Evolutionary conservation across 1,140 invertebrate genomes (phyloP).

Genomic region (Latrodectus geometricus): DNA sequence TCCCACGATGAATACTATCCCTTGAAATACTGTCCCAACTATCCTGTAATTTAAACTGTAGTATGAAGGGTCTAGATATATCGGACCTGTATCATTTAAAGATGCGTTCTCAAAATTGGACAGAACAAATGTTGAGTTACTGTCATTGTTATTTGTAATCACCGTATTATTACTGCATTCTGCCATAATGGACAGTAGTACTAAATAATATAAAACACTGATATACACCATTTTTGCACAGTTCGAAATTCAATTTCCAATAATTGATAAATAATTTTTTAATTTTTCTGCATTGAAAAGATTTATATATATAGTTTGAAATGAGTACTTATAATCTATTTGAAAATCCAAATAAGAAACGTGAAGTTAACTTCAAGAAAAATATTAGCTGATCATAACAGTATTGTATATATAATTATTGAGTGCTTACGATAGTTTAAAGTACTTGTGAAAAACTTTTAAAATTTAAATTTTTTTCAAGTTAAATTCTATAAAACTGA

Average conservation of each 20-base stretch:
- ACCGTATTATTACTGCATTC: constrained; percentile 15
- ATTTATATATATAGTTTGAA: neutral
- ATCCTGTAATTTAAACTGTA: constrained; percentile 72
- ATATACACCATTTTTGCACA: neutral
- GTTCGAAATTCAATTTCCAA: neutral
- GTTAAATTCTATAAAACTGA: too few species aligned
- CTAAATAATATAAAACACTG: neutral
- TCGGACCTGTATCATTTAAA: constrained; percentile 28
- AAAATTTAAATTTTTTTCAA: too few species aligned
- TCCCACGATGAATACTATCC: constrained; percentile 73
- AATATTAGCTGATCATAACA: too few species aligned
- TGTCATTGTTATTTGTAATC: neutral
- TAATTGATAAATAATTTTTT: neutral
- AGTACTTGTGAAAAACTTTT: neutral
- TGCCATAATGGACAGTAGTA: constrained; percentile 1
- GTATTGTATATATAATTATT: too few species aligned
- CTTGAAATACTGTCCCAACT: constrained; percentile 75
- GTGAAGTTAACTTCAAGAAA: too few species aligned
- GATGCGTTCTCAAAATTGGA: neutral
- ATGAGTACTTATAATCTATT: neutral
- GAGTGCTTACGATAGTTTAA: too few species aligned
- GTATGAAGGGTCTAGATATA: constrained; percentile 67
- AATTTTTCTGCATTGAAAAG: neutral
- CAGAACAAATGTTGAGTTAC: neutral
- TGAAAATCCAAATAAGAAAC: too few species aligned